Conservation (phyloP, 2,888 invertebrate genomes). For the Scelioninae gen. 1 region DNA sequence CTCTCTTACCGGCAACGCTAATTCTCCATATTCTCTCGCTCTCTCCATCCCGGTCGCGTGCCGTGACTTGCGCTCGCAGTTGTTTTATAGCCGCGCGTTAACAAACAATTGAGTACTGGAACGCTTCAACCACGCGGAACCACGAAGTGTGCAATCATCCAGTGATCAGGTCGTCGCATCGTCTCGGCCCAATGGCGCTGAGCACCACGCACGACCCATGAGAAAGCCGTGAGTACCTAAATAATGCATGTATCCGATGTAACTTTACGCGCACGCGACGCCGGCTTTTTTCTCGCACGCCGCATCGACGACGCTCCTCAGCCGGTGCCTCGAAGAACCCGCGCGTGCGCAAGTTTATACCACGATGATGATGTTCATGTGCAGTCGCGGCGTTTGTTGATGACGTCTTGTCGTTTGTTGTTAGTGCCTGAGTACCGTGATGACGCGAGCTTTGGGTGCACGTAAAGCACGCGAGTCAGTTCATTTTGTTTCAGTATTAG, state of each 20-base stretch:
- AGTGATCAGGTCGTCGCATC: too few relatives aligned
- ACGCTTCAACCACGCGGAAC: background rate
- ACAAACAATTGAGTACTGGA: slow-evolving; percentile 45
- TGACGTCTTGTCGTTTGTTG: slow-evolving; percentile 6
- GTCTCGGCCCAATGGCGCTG: too few relatives aligned
- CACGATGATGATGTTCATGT: slow-evolving; percentile 58
- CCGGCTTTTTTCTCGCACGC: slow-evolving; percentile 34
- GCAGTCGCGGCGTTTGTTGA: slow-evolving; percentile 48
- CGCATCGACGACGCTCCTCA: background rate
- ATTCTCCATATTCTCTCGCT: slow-evolving; percentile 30
- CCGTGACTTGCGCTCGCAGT: slow-evolving; percentile 40
- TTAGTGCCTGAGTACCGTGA: too few relatives aligned
- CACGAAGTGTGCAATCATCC: background rate
- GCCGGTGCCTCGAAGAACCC: too few relatives aligned
- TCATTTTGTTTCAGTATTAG: too few relatives aligned
- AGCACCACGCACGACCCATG: slow-evolving; percentile 23
- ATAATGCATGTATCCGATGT: background rate
- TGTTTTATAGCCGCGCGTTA: slow-evolving; percentile 53
- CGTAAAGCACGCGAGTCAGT: too few relatives aligned
- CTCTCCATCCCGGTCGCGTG: slow-evolving; percentile 36
- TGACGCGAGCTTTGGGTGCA: too few relatives aligned
- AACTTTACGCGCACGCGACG: too few relatives aligned
- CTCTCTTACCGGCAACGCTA: background rate
- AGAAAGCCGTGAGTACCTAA: slow-evolving; percentile 41
- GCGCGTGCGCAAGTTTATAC: slow-evolving; percentile 36